Evolutionary conservation across 1,140 invertebrate species (phyloP).

Genomic region (Akabosia matsudoensis): DNA sequence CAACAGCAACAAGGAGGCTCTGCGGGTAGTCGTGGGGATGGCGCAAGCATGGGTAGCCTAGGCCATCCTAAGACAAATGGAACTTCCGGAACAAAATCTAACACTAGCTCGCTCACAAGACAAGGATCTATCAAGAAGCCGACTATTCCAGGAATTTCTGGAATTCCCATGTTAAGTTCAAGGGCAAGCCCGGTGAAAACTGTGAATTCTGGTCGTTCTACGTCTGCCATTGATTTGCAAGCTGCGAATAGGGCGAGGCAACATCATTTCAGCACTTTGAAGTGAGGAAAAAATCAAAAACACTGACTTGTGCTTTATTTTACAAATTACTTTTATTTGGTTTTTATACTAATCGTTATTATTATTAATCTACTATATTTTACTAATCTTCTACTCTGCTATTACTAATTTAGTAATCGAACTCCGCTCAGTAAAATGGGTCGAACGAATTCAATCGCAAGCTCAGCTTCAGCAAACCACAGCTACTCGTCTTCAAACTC

Average conservation of each 20-base stretch:
- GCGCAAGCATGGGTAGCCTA: neutral
- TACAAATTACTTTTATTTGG: neutral
- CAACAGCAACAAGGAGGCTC: constrained; percentile 3
- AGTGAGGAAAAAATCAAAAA: constrained; percentile 29
- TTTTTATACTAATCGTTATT: neutral
- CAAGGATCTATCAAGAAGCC: constrained; percentile 38
- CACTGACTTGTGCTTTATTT: neutral
- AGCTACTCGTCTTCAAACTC: neutral
- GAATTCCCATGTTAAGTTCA: constrained; percentile 43
- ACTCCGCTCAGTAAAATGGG: constrained; percentile 41
- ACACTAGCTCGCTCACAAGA: constrained; percentile 33
- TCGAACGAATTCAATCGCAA: constrained; percentile 40
- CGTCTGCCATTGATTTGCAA: constrained; percentile 46
- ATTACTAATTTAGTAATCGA: constrained; percentile 20
- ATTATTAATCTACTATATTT: constrained; percentile 16
- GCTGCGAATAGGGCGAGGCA: constrained; percentile 44
- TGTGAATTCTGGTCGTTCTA: constrained; percentile 35
- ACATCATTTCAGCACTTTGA: constrained; percentile 43
- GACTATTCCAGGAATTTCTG: neutral
- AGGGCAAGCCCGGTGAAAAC: constrained; percentile 39
- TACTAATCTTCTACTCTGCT: neutral
- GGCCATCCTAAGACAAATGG: constrained; percentile 33
- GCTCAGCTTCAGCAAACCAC: constrained; percentile 19
- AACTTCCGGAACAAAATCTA: neutral
- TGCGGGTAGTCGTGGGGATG: neutral